Evolutionary conservation across 2,888 invertebrate genomes (phyloP).

Genomic region (Nymphalis urticae): DNA sequence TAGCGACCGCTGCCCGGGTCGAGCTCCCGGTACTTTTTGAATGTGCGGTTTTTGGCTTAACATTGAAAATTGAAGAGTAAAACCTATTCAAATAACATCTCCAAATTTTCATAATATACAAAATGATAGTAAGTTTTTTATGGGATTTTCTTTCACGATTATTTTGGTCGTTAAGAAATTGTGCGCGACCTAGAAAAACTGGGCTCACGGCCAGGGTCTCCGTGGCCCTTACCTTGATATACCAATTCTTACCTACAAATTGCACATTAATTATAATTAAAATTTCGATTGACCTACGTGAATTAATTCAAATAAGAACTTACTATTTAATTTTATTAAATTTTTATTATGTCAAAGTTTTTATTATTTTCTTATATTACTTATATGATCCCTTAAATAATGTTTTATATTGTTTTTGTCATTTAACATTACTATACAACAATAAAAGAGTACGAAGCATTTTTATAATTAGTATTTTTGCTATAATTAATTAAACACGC

Average conservation of each 20-base stretch:
- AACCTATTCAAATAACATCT: neutral
- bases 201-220: conserved; percentile 39
- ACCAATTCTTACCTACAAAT: conserved; percentile 17
- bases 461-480: too few relatives aligned
- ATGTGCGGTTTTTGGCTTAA: conserved; percentile 47
- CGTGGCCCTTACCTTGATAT: conserved; percentile 39
- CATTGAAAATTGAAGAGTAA: conserved; percentile 20
- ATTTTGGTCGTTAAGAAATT: conserved; percentile 16
- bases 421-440: too few relatives aligned
- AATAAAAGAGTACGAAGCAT: too few relatives aligned
- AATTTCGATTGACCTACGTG: too few relatives aligned
- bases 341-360: too few relatives aligned
- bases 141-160: neutral
- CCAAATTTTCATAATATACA: conserved; percentile 4
- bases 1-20: conserved; percentile 79
- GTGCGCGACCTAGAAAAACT: conserved; percentile 31
- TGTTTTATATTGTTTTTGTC: too few relatives aligned
- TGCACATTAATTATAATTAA: neutral
- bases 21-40: conserved; percentile 65
- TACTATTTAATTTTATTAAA: too few relatives aligned
- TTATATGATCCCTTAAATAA: too few relatives aligned
- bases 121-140: conserved; percentile 14
- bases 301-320: too few relatives aligned
- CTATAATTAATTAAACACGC: too few relatives aligned
- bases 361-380: too few relatives aligned